A percentile compares a stretch with the other conserved stretches of the same genome.
Conservation (phyloP, 1,140 invertebrate species). For the Drosophila sechellia region DNA sequence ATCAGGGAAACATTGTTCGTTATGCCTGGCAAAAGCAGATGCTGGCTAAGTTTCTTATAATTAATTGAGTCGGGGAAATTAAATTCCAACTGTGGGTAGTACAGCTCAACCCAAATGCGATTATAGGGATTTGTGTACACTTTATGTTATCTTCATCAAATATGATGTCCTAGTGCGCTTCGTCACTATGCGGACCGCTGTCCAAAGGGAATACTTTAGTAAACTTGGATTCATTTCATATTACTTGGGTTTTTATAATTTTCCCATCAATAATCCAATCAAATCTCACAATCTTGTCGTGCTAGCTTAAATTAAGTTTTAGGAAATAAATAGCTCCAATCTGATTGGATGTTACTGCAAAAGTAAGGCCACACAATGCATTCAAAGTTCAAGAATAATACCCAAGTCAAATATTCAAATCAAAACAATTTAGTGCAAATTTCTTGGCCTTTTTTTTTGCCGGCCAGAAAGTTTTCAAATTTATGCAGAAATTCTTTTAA, state of each 20-base stretch:
- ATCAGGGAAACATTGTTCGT: conserved; percentile 23
- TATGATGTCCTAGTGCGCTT: too few relatives aligned
- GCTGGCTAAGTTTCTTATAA: conserved; percentile 20
- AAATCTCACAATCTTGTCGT: not conserved
- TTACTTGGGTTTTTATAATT: not conserved
- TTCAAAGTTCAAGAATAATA: conserved; percentile 29
- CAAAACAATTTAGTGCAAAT: conserved; percentile 33
- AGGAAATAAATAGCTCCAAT: not conserved
- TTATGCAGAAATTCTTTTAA: conserved; percentile 67
- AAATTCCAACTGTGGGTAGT: not conserved
- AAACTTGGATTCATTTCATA: too few relatives aligned
- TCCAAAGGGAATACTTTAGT: too few relatives aligned
- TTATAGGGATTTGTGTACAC: not conserved
- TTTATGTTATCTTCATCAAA: not conserved
- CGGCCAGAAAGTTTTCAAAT: conserved; percentile 46
- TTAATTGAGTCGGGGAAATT: conserved; percentile 29
- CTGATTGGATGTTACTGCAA: conserved; percentile 3
- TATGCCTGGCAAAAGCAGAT: conserved; percentile 3
- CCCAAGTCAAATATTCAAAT: conserved; percentile 33
- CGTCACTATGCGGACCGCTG: too few relatives aligned
- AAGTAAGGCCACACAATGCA: conserved; percentile 15
- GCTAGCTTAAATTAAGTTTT: conserved; percentile 14
- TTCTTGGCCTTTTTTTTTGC: conserved; percentile 23
- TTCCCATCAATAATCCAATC: not conserved
- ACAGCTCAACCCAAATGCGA: not conserved